Conservation (phyloP, 1,140 invertebrate species). For the Bicyclus anynana region DNA sequence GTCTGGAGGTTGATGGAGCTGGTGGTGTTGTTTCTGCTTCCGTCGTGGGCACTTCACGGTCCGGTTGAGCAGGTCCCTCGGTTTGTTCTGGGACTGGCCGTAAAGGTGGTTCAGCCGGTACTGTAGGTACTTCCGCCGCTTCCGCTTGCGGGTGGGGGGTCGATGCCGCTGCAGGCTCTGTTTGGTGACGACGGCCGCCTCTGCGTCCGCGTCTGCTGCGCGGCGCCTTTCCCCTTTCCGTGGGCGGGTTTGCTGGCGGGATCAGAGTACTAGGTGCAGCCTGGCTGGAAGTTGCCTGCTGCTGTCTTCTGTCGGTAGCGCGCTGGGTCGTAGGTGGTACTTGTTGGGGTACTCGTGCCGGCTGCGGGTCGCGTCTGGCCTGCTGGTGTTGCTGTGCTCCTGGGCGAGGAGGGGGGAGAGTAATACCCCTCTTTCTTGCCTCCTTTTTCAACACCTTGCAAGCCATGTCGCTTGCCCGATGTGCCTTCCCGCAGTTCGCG, state of each 20-base stretch:
- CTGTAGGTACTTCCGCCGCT: neutral
- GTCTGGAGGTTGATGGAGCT: too few species aligned
- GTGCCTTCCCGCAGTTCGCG: slow-evolving; percentile 3
- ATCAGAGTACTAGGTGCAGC: neutral
- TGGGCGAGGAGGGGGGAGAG: neutral
- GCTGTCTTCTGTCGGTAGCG: too few species aligned
- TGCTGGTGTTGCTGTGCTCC: neutral
- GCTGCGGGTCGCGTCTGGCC: neutral
- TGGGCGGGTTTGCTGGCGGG: neutral
- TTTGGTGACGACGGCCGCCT: neutral
- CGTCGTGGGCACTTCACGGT: too few species aligned
- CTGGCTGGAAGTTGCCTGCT: too few species aligned
- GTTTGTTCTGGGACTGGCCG: neutral
- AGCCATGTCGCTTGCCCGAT: slow-evolving; percentile 4
- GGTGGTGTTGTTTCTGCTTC: too few species aligned
- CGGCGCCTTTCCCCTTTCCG: neutral
- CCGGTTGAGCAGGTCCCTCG: too few species aligned
- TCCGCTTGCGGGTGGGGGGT: neutral
- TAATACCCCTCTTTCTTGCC: neutral
- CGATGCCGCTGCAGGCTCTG: neutral
- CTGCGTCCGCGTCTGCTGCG: neutral
- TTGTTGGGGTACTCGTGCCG: neutral
- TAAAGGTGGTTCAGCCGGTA: too few species aligned
- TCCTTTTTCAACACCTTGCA: neutral
- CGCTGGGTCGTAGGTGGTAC: neutral